Evolutionary conservation across 2,113 vertebrate species (phyloP), one percentile per base, ranked within the genome.

Genomic region (Scomber japonicus): DNA sequence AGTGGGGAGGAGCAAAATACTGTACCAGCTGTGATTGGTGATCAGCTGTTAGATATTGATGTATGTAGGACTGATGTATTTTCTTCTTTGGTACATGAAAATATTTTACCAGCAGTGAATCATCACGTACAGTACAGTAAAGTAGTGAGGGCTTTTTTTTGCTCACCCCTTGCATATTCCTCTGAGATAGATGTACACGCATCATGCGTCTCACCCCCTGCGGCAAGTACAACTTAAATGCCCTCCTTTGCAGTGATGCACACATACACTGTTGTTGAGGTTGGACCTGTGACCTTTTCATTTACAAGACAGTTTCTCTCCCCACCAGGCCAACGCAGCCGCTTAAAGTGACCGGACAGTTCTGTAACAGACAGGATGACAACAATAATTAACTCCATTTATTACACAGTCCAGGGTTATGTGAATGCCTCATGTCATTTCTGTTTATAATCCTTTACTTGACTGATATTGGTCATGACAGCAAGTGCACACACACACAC

Each of bases 371-470:
- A 75, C 80, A 72, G 64, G 69, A 69, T 84, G 92, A 88, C 91
- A 90, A 82, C 74, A 81, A 49, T 85, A 81, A 93, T 91, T 92
- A 91, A 88, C 78, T 90, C 70, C 79, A 77, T 90, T 88, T 89
- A 87, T 77, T 67, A 81, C 71, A 55, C 24, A 64, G 75, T 76
- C 46, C 65, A 45, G 65, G 73, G 81, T 89, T 79, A 93, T 91
- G 88, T 80, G 88, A 89, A 90, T 84, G 88, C 79, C 78, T 83
- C 69, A 13, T 84, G 91, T 87, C 81, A 61, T 87, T 64, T 71
- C 66, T 84, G 80, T 74, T 90, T 77, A 80, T 82, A 73, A 81
- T 84, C 77, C 50, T 59, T 75, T 45, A 78, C 65, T 78, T 91
- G 90, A 92, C 78, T 79, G 82, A 84, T 87, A 90, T 91, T 77